Percentiles rank a stretch among this genome's conserved stretches.
These are phyloP conservation scores for Tyria jacobaeae DNA, from an alignment of 2,888 invertebrate species.

Conservation along the genomic window DNA sequence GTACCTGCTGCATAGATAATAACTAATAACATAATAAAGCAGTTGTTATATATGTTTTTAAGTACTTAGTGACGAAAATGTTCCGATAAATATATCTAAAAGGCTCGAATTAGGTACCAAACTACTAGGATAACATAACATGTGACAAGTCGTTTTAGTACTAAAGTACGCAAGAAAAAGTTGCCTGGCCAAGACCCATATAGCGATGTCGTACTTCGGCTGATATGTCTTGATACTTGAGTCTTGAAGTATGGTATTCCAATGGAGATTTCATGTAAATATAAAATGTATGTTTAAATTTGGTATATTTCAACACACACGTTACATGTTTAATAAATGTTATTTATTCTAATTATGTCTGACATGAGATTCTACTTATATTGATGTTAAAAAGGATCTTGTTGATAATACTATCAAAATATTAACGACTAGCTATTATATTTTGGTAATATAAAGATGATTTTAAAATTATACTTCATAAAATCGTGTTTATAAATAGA, in stretches of 20 bases:
- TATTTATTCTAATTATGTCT: too few relatives aligned
- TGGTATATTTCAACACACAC: too few relatives aligned
- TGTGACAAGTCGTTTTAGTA: constrained; percentile 75
- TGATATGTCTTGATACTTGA: constrained; percentile 74
- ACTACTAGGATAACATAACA: constrained; percentile 70
- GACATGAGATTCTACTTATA: too few relatives aligned
- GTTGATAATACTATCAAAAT: too few relatives aligned
- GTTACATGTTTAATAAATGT: too few relatives aligned
- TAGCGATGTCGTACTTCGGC: constrained; percentile 68
- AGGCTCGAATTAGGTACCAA: constrained; percentile 36
- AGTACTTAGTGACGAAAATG: not conserved
- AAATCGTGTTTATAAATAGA: not conserved
- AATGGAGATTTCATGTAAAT: not conserved
- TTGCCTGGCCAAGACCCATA: constrained; percentile 86
- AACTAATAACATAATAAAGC: not conserved
- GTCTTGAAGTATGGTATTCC: not conserved
- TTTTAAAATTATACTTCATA: not conserved
- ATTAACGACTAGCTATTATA: too few relatives aligned
- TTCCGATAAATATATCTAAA: constrained; percentile 16
- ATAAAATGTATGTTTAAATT: too few relatives aligned
- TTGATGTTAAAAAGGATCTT: too few relatives aligned
- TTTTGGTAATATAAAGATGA: too few relatives aligned
- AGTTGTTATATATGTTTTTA: not conserved
- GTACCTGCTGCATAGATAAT: too few relatives aligned
- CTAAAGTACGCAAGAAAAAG: constrained; percentile 82